Base-by-base conservation (phyloP, 1,140 invertebrate genomes). In the Monochamus saltuarius region DNA sequence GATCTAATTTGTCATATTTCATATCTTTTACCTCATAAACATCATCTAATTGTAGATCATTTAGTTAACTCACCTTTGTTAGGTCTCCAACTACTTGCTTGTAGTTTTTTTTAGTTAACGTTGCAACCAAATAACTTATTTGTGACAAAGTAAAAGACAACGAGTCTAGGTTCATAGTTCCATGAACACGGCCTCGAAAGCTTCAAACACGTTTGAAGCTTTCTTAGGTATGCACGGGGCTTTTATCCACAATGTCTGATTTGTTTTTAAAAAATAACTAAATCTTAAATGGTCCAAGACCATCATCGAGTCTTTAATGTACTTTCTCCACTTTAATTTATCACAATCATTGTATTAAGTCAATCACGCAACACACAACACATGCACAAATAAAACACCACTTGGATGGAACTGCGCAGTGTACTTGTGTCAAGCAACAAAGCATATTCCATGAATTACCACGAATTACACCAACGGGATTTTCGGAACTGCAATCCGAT, bases 161-260 rank as follows among this genome's bases (percentile, higher is more conserved):
- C 87, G 93, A 90, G 86, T 95, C 92, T 86, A 95, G 91, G 91
- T 95, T 95, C 94, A 97, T 96, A 93, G 89, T 95, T 95, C 91
- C 89, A 92, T 93, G 87, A 90, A 90, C 82, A 81, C 84, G 80
- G 83, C 84, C 80, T 85, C 83, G 85, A 86, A 86, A 86, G 85
- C 85, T 88, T 89, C 87, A 89, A 89, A 87, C 82, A 82, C 78
- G 81, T 86, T 89, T 89, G 87, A 89, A 89, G 88, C 87, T 89
- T 89, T 86, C 85, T 85, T 83, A 79, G 80, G 81, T 83, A 82
- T 82, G 80, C 83, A 83, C 82, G 79, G 82, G 80, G 79, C 79
- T 77, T 78, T 80, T 79, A 79, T 81, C 78, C 78, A 78, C 75
- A 74, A 75, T 78, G 79, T 81, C 74, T 81, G 79, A 78, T 78